phyloP scores from a whole-genome alignment of 2,797 vertebrate genomes.

The Trachurus trachurus region DNA sequence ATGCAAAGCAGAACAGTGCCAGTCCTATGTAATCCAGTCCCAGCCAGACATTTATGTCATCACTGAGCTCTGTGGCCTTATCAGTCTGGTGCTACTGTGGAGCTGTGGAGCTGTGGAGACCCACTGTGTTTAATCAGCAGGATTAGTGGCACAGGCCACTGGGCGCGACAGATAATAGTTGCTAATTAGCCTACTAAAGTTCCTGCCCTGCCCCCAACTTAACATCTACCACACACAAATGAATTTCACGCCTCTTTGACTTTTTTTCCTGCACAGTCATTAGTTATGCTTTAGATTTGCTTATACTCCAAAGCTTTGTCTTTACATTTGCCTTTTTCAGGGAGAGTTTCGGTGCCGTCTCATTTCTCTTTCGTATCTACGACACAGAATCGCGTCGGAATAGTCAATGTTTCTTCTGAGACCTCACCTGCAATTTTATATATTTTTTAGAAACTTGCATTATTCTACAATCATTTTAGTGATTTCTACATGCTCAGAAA shows the following conservation, averaged over 20 bases:
- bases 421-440: conserved; percentile 54
- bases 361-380: conserved; percentile 53
- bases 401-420: conserved; percentile 48
- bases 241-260: conserved; percentile 71
- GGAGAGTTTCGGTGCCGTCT: conserved; percentile 2
- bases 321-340: conserved; percentile 21
- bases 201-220: conserved; percentile 71
- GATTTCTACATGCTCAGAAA: conserved; percentile 42
- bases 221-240: conserved; percentile 75
- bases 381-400: conserved; percentile 51
- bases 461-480: conserved; percentile 63
- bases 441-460: conserved; percentile 61
- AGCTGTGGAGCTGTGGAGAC: conserved; percentile 59
- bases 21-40: conserved; percentile 52
- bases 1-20: conserved; percentile 54
- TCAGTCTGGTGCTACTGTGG: conserved; percentile 58
- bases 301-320: conserved; percentile 10
- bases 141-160: conserved; percentile 78
- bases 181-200: conserved; percentile 82
- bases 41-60: conserved; percentile 67
- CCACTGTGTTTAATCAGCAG: conserved; percentile 77
- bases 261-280: conserved; percentile 57
- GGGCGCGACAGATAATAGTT: conserved; percentile 75
- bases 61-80: conserved; percentile 65
- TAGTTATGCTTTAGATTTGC: conserved; percentile 46